Base-by-base conservation (phyloP, 2,888 invertebrate genomes). In the Ophion obscuratus region DNA sequence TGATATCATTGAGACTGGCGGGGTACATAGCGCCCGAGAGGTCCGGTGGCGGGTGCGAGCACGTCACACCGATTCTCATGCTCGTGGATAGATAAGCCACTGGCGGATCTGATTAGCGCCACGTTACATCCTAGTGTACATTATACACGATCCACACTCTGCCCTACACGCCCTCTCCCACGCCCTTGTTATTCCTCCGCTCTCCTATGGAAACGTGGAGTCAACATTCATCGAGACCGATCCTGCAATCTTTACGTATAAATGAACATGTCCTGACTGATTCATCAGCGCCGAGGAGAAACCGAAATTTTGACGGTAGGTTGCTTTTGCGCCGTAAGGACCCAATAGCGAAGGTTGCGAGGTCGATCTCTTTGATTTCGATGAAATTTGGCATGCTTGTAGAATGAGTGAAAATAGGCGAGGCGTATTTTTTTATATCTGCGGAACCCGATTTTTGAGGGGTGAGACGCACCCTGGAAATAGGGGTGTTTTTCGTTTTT, bases 41-140 rank as follows among this genome's bases (percentile, higher is more conserved):
- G 0, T 40, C 40, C 14, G n/a, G 57, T 57, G 76, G 53, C 76
- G 66, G 64, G 77, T 59, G 75, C 76, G 75, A 74, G 59, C 77
- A 62, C 77, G 57, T 71, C 76, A 78, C 79, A 67, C 73, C 83
- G 80, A n/a, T 76, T 59, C 76, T 85, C 85, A 71, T 62, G 70
- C 88, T 75, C 70, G 76, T 74, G 67, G 74, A 78, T 87, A 88
- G 89, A 90, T 89, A 88, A 89, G 89, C 88, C 86, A 86, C 88
- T 87, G 86, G 85, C 76, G 75, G 81, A 89, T 89, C 89, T 88
- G 89, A 90, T 89, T 89, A 88, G 81, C 78, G 68, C 82, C 86
- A 87, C 88, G 89, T 78, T 84, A 86, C 84, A 84, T 86, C 83
- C 79, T 84, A 68, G 83, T 44, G 73, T 77, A 86, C 85, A 73